A percentile compares a stretch with the other conserved stretches of the same genome.
Evolutionary conservation across 2,888 invertebrate genomes (phyloP).

Genomic region (Liodrosophila aerea): DNA sequence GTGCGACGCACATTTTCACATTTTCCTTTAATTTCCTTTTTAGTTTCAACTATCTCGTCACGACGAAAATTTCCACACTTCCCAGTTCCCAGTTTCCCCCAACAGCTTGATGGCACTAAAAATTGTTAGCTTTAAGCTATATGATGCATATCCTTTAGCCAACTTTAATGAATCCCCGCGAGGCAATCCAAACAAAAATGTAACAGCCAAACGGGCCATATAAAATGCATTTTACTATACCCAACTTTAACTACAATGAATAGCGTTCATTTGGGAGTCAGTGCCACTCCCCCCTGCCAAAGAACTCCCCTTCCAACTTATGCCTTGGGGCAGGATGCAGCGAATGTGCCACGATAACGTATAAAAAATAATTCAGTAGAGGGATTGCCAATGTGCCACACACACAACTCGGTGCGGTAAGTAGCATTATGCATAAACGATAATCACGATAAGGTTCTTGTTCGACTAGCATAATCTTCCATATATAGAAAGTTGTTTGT

Average conservation of each 20-base stretch:
- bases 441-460: slow-evolving; percentile 25
- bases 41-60: slow-evolving; percentile 56
- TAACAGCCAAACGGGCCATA: slow-evolving; percentile 67
- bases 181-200: slow-evolving; percentile 58
- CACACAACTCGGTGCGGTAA: slow-evolving; percentile 7
- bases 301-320: neutral
- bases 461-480: neutral
- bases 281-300: slow-evolving; percentile 4
- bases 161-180: slow-evolving; percentile 67
- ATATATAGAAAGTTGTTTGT: too few species aligned
- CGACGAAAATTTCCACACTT: too few species aligned
- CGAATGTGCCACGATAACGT: slow-evolving; percentile 3
- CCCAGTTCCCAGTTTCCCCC: slow-evolving; percentile 2
- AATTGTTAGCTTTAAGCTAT: slow-evolving; percentile 60
- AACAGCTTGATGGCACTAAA: slow-evolving; percentile 13
- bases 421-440: slow-evolving; percentile 25
- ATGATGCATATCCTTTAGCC: slow-evolving; percentile 31
- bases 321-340: slow-evolving; percentile 20
- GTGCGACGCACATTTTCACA: slow-evolving; percentile 64
- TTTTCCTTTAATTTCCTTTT: slow-evolving; percentile 74
- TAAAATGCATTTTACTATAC: slow-evolving; percentile 69
- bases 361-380: too few species aligned
- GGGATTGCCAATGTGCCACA: slow-evolving; percentile 37
- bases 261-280: slow-evolving; percentile 62
- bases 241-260: slow-evolving; percentile 63